Conservation (phyloP, 2,797 vertebrate species). For the Thunnus albacares region DNA sequence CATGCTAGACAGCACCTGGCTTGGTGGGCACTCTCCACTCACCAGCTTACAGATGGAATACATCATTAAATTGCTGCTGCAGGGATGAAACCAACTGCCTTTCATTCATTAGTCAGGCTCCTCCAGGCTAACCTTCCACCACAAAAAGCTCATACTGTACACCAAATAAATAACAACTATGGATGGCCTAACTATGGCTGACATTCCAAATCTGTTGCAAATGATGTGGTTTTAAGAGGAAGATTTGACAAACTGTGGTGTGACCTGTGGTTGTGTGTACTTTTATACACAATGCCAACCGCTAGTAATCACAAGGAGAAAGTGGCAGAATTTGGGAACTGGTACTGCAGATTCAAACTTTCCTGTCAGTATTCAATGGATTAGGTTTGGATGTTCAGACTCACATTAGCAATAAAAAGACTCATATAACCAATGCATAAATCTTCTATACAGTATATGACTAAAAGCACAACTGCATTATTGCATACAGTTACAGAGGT, state of each 20-base stretch:
- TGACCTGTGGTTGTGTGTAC: constrained; percentile 43
- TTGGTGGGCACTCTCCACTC: constrained; percentile 40
- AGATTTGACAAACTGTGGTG: constrained; percentile 46
- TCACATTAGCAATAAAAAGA: background rate
- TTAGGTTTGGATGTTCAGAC: constrained; percentile 33
- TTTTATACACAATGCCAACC: constrained; percentile 43
- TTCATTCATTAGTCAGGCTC: constrained; percentile 64
- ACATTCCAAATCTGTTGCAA: constrained; percentile 57
- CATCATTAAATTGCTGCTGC: constrained; percentile 74
- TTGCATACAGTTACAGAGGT: background rate
- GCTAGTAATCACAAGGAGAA: constrained; percentile 46
- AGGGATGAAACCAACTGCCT: constrained; percentile 62
- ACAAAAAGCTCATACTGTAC: constrained; percentile 38
- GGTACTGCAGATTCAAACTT: constrained; percentile 56
- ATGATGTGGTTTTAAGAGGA: constrained; percentile 58
- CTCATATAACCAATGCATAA: constrained; percentile 10
- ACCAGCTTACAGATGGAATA: constrained; percentile 44
- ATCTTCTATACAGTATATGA: constrained; percentile 1
- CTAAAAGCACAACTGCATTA: background rate
- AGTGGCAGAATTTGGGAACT: constrained; percentile 30
- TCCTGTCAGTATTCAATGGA: constrained; percentile 41
- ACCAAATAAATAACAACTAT: constrained; percentile 51
- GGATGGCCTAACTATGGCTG: constrained; percentile 30
- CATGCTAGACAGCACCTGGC: constrained; percentile 55
- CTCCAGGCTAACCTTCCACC: constrained; percentile 51